Conservation (phyloP, 2,113 vertebrate genomes). For the Centropus bengalensis region DNA sequence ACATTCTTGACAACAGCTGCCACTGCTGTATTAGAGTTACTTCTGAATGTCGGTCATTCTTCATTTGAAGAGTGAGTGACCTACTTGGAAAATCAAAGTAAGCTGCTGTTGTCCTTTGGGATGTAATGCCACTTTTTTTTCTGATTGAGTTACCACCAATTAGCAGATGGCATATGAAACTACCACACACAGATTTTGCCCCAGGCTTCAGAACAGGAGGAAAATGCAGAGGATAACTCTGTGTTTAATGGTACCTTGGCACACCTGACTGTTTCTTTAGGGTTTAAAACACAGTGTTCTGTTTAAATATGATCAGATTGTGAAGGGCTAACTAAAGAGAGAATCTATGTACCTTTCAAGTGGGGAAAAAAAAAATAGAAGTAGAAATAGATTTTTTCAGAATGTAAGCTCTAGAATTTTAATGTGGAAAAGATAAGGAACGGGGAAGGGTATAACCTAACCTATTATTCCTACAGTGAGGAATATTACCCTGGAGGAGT, state of each 20-base stretch:
- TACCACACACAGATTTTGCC: background rate
- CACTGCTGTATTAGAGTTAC: background rate
- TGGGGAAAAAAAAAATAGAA: background rate
- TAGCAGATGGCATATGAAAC: background rate
- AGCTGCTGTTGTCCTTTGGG: background rate
- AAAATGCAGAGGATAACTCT: background rate
- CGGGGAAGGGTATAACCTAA: background rate
- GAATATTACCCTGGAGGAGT: background rate
- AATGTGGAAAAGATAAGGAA: background rate
- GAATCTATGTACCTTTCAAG: background rate
- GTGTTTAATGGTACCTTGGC: background rate
- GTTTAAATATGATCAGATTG: background rate
- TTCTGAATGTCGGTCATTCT: background rate
- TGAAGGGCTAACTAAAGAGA: background rate
- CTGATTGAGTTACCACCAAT: background rate
- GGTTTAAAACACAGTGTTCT: background rate
- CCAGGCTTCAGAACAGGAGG: background rate
- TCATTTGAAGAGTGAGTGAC: background rate
- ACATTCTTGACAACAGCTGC: background rate
- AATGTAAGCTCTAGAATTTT: background rate
- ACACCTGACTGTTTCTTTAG: background rate
- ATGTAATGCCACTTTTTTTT: background rate
- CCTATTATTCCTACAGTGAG: background rate
- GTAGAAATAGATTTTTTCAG: background rate
- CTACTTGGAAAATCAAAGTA: constrained; percentile 6